These are phyloP conservation scores for Calephelis nemesis DNA, from an alignment of 1,140 invertebrate genomes.

Conservation along the genomic window DNA sequence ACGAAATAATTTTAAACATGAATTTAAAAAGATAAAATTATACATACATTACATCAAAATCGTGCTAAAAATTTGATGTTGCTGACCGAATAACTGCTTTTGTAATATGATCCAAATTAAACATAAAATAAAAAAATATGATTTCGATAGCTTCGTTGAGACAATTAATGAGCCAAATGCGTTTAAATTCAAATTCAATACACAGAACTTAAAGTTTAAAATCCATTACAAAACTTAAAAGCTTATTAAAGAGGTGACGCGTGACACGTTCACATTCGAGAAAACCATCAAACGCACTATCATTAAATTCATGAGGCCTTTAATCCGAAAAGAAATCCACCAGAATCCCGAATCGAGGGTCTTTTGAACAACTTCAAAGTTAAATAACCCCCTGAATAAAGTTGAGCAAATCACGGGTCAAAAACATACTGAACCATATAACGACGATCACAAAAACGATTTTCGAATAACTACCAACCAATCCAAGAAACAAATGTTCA, in stretches of 20 bases:
- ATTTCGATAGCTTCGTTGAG: not conserved
- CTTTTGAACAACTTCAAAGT: conserved; percentile 78
- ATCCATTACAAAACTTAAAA: conserved; percentile 2
- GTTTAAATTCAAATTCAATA: not conserved
- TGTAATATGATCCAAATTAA: no score
- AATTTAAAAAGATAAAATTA: no score
- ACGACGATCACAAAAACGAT: conserved; percentile 39
- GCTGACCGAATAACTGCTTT: no score
- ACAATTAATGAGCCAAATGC: not conserved
- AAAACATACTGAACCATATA: conserved; percentile 37
- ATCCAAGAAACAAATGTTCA: conserved; percentile 71
- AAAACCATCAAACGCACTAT: conserved; percentile 63
- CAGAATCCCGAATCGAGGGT: conserved; percentile 71
- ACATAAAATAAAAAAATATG: no score
- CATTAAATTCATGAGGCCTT: conserved; percentile 75
- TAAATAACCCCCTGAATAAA: conserved; percentile 65
- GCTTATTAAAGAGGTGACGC: conserved; percentile 42
- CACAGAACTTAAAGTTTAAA: not conserved
- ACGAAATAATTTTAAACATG: no score
- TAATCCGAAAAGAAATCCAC: conserved; percentile 77
- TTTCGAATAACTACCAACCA: conserved; percentile 36
- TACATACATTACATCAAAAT: no score
- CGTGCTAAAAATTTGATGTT: no score
- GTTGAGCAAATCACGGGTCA: conserved; percentile 32
- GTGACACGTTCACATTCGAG: conserved; percentile 53